Base-by-base conservation (phyloP, 2,113 vertebrate genomes). In the Macroglossus sobrinus region DNA sequence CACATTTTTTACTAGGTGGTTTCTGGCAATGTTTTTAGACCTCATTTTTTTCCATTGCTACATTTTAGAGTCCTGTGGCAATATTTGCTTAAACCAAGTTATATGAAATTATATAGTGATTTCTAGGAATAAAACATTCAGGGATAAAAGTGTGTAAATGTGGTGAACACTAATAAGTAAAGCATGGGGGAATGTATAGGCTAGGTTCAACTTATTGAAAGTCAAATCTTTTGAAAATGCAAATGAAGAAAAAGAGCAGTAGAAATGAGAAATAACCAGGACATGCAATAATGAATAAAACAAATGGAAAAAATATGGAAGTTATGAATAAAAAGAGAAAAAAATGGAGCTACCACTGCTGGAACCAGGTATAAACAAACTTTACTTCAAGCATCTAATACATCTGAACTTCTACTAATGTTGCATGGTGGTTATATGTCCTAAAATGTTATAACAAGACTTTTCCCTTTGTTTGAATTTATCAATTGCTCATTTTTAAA, bases 51-150 rank as follows among this genome's bases (percentile, higher is more conserved):
- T 38, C 14, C 90, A 30, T 35, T 87, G 30, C 10, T 93, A 33
- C 22, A 85, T 59, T 84, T 95, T 59, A 30, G 30, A 69, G 12
- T 76, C 45, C 18, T 50, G 4, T 53, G 33, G 30, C 38, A 94
- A 94, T 90, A 89, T 95, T 93, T 91, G 10, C 14, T 80, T 66
- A 76, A 35, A 16, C 19, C 72, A 89, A 71, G n/a, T 89, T 79
- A 74, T 50, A 45, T 64, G 53, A 88, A 71, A 64, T 84, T 87
- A 75, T 28, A 7, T 11, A 75, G 7, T 87, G 64, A 74, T 84
- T 91, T 90, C 69, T 87, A 63, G 61, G 40, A 61, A 82, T 68
- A 87, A 78, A 96, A 38, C 12, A 84, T 68, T 87, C 15, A n/a
- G 26, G 38, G 59, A 85, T 61, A 87, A 82, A 93, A 79, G 22